Evolutionary conservation across 2,888 invertebrate species (phyloP).

Genomic region (Andricus curvator): DNA sequence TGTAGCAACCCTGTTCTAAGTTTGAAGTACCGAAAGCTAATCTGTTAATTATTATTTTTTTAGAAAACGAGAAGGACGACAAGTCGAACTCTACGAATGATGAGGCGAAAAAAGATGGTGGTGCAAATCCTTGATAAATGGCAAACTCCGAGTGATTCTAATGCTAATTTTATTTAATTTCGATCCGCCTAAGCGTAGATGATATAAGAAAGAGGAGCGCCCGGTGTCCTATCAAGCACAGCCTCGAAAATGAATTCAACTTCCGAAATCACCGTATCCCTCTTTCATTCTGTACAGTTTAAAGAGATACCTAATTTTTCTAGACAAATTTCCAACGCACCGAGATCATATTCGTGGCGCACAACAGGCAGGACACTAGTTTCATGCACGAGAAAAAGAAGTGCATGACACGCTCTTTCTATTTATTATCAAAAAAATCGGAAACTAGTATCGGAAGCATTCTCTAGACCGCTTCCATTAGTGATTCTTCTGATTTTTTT

Average conservation of each 20-base stretch:
- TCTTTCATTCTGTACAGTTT: constrained; percentile 34
- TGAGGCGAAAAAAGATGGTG: constrained; percentile 84
- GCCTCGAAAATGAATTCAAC: constrained; percentile 28
- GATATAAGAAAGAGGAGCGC: constrained; percentile 53
- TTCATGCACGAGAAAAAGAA: background rate
- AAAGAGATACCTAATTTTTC: constrained; percentile 28
- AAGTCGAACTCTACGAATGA: constrained; percentile 82
- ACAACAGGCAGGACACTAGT: background rate
- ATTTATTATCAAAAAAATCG: constrained; percentile 29
- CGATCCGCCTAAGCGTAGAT: constrained; percentile 61
- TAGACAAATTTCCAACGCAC: constrained; percentile 26
- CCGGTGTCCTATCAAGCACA: constrained; percentile 23
- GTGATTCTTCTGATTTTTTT: constrained; percentile 11
- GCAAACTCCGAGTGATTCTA: constrained; percentile 54
- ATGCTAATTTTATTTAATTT: constrained; percentile 63
- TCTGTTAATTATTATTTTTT: constrained; percentile 71
- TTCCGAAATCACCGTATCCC: constrained; percentile 35
- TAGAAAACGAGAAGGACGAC: constrained; percentile 84
- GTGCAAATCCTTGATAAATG: constrained; percentile 83
- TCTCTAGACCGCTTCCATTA: background rate
- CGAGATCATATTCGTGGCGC: constrained; percentile 5
- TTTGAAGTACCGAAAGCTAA: constrained; percentile 73
- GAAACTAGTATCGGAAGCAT: background rate
- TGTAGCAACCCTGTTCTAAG: constrained; percentile 71
- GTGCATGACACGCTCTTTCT: constrained; percentile 8